Base-by-base conservation (phyloP, 1,140 invertebrate species). In the Panonychus citri region DNA sequence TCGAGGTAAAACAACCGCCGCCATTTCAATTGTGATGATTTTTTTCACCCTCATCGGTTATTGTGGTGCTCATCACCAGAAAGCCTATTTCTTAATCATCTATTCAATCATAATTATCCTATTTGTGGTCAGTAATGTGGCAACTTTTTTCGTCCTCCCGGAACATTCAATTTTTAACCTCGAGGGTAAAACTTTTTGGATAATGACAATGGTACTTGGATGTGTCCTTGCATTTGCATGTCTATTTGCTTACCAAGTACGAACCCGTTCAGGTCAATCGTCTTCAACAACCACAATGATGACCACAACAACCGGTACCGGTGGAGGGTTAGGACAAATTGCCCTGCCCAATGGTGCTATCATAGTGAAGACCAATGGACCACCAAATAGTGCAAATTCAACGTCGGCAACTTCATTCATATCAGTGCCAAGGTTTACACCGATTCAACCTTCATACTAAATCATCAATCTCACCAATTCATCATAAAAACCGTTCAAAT, bases 61-160 rank as follows among this genome's bases (percentile, higher is more conserved):
- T 28, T 60, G 57, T 56, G 59, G 59, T 34, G 59, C 59, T 26
- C 57, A 59, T 10, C 51, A 59, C 37, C 59, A 60, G 27, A 59
- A 59, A 52, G 52, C 51, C 13, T 59, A 59, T 48, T 60, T 60
- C 21, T 26, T 60, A 15, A 55, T 60, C 12, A 25, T 59, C 5
- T 60, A 60, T 39, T 48, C 57, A 51, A 30, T 49, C 3, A 52
- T 46, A 7, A 59, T 50, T 5, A 3, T 43, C 17, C 17, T 57
- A 7, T 56, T 56, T 17, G 13, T 30, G 7, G 26, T 15, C 24
- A 25, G 43, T 13, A 56, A 56, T 48, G 28, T 48, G 24, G 34
- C 49, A 26, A 24, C 48, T 34, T 54, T 15, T n/a, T 19, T 54
- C n/a, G 42, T 43, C 7, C 12, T 21, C 13, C 37, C 52, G 24